phyloP scores from a whole-genome alignment of 2,113 vertebrate genomes.

The Zapornia atra region DNA sequence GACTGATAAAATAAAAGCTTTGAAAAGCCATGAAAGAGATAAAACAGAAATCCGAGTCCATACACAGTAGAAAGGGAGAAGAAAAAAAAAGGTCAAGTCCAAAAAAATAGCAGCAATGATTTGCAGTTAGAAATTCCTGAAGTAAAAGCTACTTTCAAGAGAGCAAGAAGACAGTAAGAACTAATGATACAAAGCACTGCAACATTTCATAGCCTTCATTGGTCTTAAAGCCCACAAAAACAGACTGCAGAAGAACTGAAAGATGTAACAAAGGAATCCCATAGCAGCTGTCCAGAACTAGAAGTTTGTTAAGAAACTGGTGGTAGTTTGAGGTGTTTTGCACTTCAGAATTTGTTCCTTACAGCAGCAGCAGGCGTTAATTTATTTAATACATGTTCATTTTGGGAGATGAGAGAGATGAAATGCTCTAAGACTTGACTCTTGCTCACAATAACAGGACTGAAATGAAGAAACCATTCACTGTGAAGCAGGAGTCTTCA shows the following conservation, averaged over 20 bases:
- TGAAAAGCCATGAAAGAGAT: background rate
- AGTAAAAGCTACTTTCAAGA: background rate
- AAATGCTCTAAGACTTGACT: background rate
- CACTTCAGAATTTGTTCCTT: background rate
- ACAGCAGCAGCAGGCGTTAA: background rate
- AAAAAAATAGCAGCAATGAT: background rate
- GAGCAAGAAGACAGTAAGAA: background rate
- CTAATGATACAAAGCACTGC: background rate
- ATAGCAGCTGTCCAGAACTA: background rate
- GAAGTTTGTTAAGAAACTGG: background rate
- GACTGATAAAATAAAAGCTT: background rate
- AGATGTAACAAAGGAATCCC: background rate
- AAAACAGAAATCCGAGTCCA: background rate
- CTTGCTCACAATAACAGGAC: background rate
- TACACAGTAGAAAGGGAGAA: background rate
- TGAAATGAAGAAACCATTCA: background rate
- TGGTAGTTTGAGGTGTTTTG: background rate
- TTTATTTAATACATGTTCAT: background rate
- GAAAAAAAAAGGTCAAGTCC: background rate
- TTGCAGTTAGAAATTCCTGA: background rate
- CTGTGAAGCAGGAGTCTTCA: background rate
- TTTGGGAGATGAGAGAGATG: background rate
- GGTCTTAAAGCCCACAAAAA: background rate
- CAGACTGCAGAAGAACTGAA: background rate
- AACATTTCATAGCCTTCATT: background rate